Evolutionary conservation across 2,113 vertebrate species (phyloP), one percentile per base, ranked within the genome.

Genomic region (Cnemophilus loriae): DNA sequence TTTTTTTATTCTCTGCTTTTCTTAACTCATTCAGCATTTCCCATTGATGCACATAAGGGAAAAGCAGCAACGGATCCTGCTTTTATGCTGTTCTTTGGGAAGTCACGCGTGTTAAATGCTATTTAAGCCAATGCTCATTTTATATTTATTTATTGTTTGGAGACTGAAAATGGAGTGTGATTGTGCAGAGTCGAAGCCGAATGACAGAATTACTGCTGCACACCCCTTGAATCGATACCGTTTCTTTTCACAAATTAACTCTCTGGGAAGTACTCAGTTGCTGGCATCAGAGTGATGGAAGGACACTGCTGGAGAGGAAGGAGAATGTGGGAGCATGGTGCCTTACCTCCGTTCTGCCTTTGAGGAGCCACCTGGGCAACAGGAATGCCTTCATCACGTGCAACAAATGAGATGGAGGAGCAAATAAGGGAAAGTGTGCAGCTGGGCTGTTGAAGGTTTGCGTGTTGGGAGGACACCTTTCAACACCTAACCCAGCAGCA

Each of bases 121-220:
- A 35, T 83, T 24, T 52, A 88, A 91, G 42, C 46, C 47, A 70
- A 63, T 15, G 21, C n/a, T 90, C 83, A 61, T 93, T 95, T 96
- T 86, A 86, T 59, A 63, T 93, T 94, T 96, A 94, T 96, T 96
- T 96, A 83, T 93, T 94, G 67, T 92, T 91, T 84, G 74, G 60
- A 92, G 47, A 56, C 75, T 79, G 88, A 87, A 92, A 93, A 88
- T 86, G 68, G 92, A 81, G 75, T 84, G 80, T 87, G 65, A 63
- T 68, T 96, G 63, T 32, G 13, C 7, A 12, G 76, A 86, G 39
- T 88, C 89, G 59, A 95, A 93, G 84, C 49, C 3, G 35, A 92
- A 63, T 2, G 52, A 84, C 33, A 76, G 91, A 90, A 95, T 88
- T 88, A 75, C 49, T 85, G 71, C 91, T 86, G 85, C 21, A 35